These are phyloP conservation scores for Chromis chromis DNA, from an alignment of 2,797 vertebrate genomes.

Conservation along the genomic window DNA sequence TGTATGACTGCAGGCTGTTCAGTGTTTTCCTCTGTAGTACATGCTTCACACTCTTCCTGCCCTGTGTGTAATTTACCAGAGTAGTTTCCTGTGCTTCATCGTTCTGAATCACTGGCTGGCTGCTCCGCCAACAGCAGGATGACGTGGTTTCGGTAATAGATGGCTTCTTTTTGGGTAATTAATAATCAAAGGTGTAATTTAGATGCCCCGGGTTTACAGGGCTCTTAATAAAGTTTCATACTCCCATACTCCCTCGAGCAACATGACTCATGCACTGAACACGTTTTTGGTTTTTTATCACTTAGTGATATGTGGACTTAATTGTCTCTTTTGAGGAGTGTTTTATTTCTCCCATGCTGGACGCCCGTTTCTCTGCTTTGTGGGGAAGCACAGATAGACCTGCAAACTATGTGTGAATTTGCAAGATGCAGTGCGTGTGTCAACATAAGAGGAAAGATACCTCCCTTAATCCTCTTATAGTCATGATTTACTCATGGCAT, in stretches of 20 bases:
- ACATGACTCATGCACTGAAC: constrained; percentile 64
- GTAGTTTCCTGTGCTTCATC: constrained; percentile 68
- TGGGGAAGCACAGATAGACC: constrained; percentile 16
- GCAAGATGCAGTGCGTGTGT: constrained; percentile 14
- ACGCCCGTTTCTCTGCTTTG: constrained; percentile 7
- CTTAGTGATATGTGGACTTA: constrained; percentile 22
- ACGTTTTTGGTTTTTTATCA: constrained; percentile 54
- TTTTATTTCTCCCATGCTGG: constrained; percentile 32
- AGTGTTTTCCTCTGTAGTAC: constrained; percentile 47
- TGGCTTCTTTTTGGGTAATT: constrained; percentile 77
- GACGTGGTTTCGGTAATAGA: constrained; percentile 75
- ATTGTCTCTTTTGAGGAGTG: constrained; percentile 33
- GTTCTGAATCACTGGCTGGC: constrained; percentile 73
- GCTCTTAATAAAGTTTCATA: constrained; percentile 71
- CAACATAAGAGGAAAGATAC: constrained; percentile 15
- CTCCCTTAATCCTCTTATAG: constrained; percentile 10
- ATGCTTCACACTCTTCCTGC: constrained; percentile 65
- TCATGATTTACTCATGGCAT: constrained; percentile 50
- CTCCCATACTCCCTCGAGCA: constrained; percentile 50
- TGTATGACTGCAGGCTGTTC: constrained; percentile 44
- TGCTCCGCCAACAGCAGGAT: constrained; percentile 68
- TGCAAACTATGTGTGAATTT: constrained; percentile 18
- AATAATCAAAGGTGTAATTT: constrained; percentile 82
- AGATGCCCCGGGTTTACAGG: constrained; percentile 70
- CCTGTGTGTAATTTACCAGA: constrained; percentile 68